Evolutionary conservation across 2,113 vertebrate species (phyloP).

Genomic region (Capreolus pygargus): DNA sequence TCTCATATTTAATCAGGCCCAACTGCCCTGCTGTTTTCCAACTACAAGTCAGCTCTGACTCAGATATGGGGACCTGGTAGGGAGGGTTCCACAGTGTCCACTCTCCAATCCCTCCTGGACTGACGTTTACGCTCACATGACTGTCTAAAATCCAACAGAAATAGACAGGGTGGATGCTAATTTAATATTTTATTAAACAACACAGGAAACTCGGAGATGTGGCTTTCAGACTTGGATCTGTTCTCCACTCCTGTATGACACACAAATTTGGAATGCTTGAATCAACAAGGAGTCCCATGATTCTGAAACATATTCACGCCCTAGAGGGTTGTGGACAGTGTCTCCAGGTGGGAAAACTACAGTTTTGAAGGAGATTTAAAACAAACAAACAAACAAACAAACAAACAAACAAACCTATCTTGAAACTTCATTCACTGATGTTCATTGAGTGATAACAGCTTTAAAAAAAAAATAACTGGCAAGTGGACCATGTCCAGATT

Average conservation of each 20-base stretch:
- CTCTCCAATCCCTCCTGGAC: not conserved
- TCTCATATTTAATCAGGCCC: not conserved
- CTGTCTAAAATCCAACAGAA: not conserved
- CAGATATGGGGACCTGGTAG: not conserved
- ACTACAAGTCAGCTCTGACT: not conserved
- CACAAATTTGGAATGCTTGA: not conserved
- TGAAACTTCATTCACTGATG: not conserved
- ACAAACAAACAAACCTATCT: not conserved
- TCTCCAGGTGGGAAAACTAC: not conserved
- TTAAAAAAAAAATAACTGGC: not conserved
- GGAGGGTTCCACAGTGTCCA: accelerated
- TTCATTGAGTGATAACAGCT: not conserved
- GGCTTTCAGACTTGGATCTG: not conserved
- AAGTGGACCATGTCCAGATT: not conserved
- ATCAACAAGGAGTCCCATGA: not conserved
- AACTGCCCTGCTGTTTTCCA: not conserved
- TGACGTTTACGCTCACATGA: not conserved
- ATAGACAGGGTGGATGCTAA: not conserved
- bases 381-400: not conserved
- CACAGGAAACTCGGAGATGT: not conserved
- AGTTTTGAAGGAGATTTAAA: not conserved
- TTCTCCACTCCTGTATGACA: not conserved
- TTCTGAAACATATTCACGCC: not conserved
- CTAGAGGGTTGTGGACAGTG: not conserved
- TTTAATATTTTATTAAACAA: not conserved